These are phyloP conservation scores for Capromys pilorides DNA, from an alignment of 2,797 vertebrate genomes.

Conservation along the genomic window DNA sequence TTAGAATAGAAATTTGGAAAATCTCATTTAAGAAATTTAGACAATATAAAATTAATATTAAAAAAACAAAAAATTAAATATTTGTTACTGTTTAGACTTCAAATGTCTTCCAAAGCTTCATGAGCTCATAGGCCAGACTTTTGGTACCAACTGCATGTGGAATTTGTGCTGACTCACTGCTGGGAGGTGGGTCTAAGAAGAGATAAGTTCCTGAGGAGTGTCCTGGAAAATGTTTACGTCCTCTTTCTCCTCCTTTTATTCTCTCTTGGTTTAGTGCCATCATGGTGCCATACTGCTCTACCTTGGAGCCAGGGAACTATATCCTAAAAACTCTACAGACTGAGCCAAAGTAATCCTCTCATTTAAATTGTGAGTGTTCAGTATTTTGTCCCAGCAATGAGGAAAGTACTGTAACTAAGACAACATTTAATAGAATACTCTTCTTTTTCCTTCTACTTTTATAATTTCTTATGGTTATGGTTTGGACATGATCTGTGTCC, in stretches of 20 bases:
- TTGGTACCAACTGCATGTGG: neutral
- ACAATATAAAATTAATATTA: constrained; percentile 19
- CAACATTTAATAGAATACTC: constrained; percentile 28
- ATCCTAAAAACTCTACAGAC: neutral
- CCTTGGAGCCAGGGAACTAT: neutral
- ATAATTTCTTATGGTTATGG: neutral
- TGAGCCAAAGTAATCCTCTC: neutral
- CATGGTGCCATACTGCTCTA: neutral
- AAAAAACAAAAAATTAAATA: constrained; percentile 39
- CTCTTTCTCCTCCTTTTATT: neutral
- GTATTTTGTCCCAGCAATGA: neutral
- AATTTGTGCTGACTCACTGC: neutral
- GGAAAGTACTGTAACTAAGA: neutral
- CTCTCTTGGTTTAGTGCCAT: neutral
- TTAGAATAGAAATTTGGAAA: constrained; percentile 26
- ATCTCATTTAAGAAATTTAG: neutral
- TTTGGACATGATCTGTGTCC: neutral
- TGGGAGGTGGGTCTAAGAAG: neutral
- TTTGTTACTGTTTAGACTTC: neutral
- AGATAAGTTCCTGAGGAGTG: no score
- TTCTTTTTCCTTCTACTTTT: neutral
- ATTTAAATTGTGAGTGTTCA: neutral
- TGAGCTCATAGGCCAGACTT: neutral
- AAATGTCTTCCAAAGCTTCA: neutral
- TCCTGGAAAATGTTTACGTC: neutral